Percentiles rank a stretch among this genome's conserved stretches.
Conservation (phyloP, 1,140 invertebrate genomes). For the Phortica variegata region DNA sequence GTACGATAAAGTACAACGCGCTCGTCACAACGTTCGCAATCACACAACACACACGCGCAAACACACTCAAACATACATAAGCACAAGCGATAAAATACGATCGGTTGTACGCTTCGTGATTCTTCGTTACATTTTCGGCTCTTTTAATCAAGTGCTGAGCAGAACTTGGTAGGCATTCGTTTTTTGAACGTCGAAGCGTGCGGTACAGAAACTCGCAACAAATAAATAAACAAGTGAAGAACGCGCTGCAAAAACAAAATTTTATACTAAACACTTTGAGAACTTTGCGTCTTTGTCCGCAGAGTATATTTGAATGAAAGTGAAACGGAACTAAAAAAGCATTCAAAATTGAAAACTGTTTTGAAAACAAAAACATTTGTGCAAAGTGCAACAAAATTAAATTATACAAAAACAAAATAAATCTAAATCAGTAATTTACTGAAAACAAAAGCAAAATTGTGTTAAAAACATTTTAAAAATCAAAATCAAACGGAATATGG, state of each 20-base stretch:
- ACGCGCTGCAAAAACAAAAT: conserved; percentile 14
- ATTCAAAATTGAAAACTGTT: too few species aligned
- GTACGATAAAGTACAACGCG: conserved; percentile 47
- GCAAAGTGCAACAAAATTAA: conserved; percentile 31
- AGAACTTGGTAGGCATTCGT: conserved; percentile 45
- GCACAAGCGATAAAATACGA: conserved; percentile 13
- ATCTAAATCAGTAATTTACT: conserved; percentile 15
- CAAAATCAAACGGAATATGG: conserved; percentile 39
- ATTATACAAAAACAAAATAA: conserved; percentile 21
- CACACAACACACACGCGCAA: conserved; percentile 13
- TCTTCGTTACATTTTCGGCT: conserved; percentile 19
- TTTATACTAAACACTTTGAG: too few species aligned
- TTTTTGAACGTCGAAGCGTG: conserved; percentile 40
- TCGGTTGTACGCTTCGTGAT: conserved; percentile 23
- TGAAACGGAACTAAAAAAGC: too few species aligned
- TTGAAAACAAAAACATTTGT: too few species aligned
- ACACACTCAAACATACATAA: conserved; percentile 2
- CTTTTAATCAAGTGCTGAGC: conserved; percentile 46
- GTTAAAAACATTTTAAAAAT: conserved; percentile 44
- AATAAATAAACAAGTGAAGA: conserved; percentile 1
- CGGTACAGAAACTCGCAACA: conserved; percentile 28
- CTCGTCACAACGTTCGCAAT: conserved; percentile 5
- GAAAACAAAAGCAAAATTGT: conserved; percentile 32
- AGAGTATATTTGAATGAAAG: neutral
- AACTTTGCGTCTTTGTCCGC: neutral